These are phyloP conservation scores for Dione juno DNA, from an alignment of 2,888 invertebrate genomes.

Conservation along the genomic window DNA sequence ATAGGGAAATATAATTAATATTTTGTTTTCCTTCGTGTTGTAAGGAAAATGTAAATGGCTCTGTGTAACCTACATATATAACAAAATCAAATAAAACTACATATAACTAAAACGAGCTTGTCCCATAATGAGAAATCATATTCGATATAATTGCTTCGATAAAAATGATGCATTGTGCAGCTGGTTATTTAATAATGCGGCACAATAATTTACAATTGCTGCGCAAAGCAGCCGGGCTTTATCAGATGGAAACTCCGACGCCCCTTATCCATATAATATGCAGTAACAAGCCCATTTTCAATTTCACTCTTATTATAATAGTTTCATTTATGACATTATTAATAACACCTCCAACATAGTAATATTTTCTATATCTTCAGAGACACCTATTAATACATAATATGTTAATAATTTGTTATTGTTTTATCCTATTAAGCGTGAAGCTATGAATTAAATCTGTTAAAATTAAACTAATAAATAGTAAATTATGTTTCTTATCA, in stretches of 20 bases:
- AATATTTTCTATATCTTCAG: neutral
- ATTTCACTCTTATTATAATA: neutral
- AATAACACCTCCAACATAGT: neutral
- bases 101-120: neutral
- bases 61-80: neutral
- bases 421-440: no score
- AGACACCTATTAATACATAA: neutral
- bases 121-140: conserved; percentile 2
- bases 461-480: neutral
- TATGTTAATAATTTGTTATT: no score
- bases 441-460: neutral
- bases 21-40: no score
- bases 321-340: neutral
- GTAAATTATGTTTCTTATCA: neutral
- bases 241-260: conserved; percentile 32
- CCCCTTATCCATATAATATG: conserved; percentile 11
- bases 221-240: conserved; percentile 29
- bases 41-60: no score
- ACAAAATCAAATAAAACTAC: neutral
- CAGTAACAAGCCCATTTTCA: neutral
- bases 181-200: conserved; percentile 35
- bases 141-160: conserved; percentile 8
- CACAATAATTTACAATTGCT: conserved; percentile 20
- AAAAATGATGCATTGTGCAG: conserved; percentile 27
- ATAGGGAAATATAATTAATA: no score